Evolutionary conservation across 2,888 invertebrate genomes (phyloP).

Genomic region (Allacma fusca): DNA sequence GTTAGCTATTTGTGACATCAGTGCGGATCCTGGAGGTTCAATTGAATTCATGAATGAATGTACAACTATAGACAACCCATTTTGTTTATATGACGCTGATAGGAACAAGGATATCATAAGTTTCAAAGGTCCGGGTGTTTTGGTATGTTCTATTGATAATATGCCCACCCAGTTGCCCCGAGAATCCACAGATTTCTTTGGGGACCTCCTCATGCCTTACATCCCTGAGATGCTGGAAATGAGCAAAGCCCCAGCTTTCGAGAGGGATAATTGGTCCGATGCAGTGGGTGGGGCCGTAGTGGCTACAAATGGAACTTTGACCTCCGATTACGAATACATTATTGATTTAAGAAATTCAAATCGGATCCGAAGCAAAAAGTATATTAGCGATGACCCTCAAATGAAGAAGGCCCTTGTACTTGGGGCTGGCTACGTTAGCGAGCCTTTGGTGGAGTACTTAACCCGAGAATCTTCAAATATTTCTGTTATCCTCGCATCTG

Average conservation of each 20-base stretch:
- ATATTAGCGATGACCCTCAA: constrained; percentile 29
- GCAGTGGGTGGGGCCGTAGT: constrained; percentile 87
- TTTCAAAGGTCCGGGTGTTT: constrained; percentile 94
- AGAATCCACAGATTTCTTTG: constrained; percentile 98
- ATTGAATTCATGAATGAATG: constrained; percentile 99
- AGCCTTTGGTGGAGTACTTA: constrained; percentile 94
- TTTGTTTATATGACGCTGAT: constrained; percentile 99
- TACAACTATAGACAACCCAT: constrained; percentile 98
- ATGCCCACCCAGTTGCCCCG: constrained; percentile 99
- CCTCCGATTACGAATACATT: constrained; percentile 94
- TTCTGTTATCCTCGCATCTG: constrained; percentile 71
- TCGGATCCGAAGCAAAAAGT: constrained; percentile 65
- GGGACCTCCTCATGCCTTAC: constrained; percentile 88
- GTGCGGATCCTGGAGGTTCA: constrained; percentile 97
- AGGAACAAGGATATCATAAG: constrained; percentile 95
- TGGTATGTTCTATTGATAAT: constrained; percentile 99
- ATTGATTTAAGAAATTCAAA: constrained; percentile 80
- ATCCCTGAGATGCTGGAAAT: constrained; percentile 86
- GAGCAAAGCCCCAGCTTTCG: constrained; percentile 80
- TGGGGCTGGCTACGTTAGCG: constrained; percentile 94
- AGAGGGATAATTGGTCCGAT: constrained; percentile 78
- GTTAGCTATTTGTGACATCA: constrained; percentile 96
- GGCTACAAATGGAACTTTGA: constrained; percentile 91
- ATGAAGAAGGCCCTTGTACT: constrained; percentile 77
- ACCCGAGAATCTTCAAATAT: constrained; percentile 60